Percentiles rank a stretch among this genome's conserved stretches.
phyloP scores from a whole-genome alignment of 2,888 invertebrate species.

The Amblyjoppa fuscipennis region DNA sequence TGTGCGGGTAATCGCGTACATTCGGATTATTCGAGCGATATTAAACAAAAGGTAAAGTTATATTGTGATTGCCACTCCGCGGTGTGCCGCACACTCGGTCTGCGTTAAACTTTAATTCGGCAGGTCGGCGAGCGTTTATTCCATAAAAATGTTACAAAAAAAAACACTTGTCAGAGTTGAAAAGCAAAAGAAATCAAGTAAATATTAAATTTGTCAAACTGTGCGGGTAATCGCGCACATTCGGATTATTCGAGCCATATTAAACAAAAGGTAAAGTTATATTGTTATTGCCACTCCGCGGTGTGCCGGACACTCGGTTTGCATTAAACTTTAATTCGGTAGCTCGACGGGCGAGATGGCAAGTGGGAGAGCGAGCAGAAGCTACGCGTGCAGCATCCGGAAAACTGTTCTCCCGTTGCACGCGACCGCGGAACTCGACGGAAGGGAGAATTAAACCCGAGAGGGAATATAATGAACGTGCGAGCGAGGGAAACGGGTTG shows the following conservation, averaged over 20 bases:
- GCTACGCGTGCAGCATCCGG: not conserved
- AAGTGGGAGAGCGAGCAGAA: no score
- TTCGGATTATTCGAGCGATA: not conserved
- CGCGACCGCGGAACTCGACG: not conserved
- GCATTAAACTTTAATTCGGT: constrained; percentile 33
- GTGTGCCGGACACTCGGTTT: constrained; percentile 13
- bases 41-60: not conserved
- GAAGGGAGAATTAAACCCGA: constrained; percentile 4
- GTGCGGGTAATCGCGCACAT: no score
- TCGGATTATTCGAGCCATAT: not conserved
- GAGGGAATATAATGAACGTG: constrained; percentile 6
- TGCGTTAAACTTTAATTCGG: not conserved
- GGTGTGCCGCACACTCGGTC: no score
- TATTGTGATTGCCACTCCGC: no score
- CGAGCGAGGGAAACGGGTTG: not conserved
- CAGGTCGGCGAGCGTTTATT: not conserved
- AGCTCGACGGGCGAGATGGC: not conserved
- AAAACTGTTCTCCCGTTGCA: constrained; percentile 12
- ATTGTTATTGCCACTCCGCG: constrained; percentile 14
- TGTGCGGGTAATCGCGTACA: not conserved
- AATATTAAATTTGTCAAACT: no score
- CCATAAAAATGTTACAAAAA: no score
- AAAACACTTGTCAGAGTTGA: no score
- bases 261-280: constrained; percentile 19
- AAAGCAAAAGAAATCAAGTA: no score